phyloP scores from a whole-genome alignment of 2,113 vertebrate species.

The Kobus ellipsiprymnus region DNA sequence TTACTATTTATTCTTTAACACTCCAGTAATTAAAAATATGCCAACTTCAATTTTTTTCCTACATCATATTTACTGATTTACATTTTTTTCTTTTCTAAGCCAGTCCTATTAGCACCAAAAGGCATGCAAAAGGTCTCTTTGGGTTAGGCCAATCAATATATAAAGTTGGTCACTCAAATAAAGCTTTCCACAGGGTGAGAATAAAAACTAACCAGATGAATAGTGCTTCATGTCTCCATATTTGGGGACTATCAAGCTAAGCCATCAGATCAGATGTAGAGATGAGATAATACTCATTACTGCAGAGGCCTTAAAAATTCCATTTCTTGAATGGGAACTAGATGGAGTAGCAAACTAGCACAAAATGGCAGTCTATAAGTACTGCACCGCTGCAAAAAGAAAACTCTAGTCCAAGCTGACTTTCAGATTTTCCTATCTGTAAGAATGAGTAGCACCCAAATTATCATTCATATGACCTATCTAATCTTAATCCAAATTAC shows the following conservation, averaged over 20 bases:
- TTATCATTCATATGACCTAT: conserved; percentile 1
- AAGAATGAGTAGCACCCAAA: neutral
- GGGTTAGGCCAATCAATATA: neutral
- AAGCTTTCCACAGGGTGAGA: neutral
- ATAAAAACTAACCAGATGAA: conserved; percentile 10
- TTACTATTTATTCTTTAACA: neutral
- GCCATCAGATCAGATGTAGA: neutral
- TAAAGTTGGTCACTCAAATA: neutral
- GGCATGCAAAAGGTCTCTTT: neutral
- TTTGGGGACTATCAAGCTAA: neutral
- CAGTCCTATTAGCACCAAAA: neutral
- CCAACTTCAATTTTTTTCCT: neutral
- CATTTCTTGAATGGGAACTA: neutral
- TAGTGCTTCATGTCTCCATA: neutral
- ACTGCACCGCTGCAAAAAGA: neutral
- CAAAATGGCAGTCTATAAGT: neutral
- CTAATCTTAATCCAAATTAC: neutral
- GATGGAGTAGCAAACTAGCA: neutral
- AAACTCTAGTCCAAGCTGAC: neutral
- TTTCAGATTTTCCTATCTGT: neutral
- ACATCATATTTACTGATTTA: conserved; percentile 1
- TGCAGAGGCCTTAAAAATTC: conserved; percentile 1
- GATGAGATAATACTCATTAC: neutral
- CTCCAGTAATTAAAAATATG: neutral
- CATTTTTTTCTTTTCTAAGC: neutral